phyloP scores from a whole-genome alignment of 2,113 vertebrate species.

The Chionomys nivalis region DNA sequence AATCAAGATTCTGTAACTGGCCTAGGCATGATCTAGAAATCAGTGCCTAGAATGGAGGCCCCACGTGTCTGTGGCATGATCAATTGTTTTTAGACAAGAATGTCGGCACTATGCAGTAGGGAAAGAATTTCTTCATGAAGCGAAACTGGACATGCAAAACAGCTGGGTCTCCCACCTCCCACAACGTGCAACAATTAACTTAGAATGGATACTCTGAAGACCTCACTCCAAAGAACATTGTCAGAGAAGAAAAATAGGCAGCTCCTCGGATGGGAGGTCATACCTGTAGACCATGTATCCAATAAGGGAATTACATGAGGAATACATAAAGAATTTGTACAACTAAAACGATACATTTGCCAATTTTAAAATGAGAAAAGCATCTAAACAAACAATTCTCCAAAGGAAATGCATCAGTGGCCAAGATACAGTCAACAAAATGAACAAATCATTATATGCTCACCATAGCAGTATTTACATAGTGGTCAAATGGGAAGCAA shows the following conservation, averaged over 20 bases:
- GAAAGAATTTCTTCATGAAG: not conserved
- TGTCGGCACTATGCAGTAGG: not conserved
- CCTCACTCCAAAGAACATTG: slow-evolving; percentile 25
- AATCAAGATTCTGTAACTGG: not conserved
- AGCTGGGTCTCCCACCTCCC: not conserved
- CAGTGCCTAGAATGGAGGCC: not conserved
- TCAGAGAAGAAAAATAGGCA: slow-evolving; percentile 16
- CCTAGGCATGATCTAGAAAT: not conserved
- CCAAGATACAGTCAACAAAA: slow-evolving; percentile 40
- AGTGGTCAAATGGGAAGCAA: not conserved
- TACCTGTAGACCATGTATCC: not conserved
- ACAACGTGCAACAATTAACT: not conserved
- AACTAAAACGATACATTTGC: not conserved
- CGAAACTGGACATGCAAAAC: not conserved
- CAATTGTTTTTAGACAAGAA: not conserved
- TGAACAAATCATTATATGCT: slow-evolving; percentile 1
- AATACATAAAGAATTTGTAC: slow-evolving; percentile 18
- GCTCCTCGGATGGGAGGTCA: not conserved
- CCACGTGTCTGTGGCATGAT: not conserved
- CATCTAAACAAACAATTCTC: not conserved
- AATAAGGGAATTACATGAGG: not conserved
- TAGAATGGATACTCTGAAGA: not conserved
- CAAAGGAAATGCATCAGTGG: not conserved
- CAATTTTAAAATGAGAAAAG: slow-evolving; percentile 11
- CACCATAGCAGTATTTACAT: slow-evolving; percentile 31